A percentile compares a stretch with the other conserved stretches of the same genome.
Evolutionary conservation across 1,140 invertebrate species (phyloP).

Genomic region (Drosophila sproati): DNA sequence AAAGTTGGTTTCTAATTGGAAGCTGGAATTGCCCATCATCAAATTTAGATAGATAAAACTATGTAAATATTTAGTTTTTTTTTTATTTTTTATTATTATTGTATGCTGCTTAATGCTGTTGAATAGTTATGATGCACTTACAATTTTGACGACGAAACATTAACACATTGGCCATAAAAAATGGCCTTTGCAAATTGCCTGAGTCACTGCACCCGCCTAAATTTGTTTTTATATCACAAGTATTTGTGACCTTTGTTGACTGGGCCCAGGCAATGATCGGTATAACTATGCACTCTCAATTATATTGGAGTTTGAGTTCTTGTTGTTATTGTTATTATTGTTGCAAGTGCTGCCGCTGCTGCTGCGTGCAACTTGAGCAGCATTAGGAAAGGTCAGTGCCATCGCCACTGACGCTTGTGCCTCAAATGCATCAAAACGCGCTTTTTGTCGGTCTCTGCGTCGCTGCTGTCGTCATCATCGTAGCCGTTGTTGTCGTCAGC

Average conservation of each 20-base stretch:
- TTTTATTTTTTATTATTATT: background rate
- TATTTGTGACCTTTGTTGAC: conserved; percentile 35
- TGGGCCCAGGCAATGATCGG: conserved; percentile 17
- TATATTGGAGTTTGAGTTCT: conserved; percentile 19
- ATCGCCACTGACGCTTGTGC: conserved; percentile 60
- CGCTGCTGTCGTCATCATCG: conserved; percentile 19
- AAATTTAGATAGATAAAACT: conserved; percentile 27
- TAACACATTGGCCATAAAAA: conserved; percentile 1
- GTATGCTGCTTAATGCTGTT: background rate
- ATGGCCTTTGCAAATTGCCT: conserved; percentile 12
- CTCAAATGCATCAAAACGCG: conserved; percentile 81
- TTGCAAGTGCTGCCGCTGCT: conserved; percentile 18
- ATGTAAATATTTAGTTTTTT: conserved; percentile 28
- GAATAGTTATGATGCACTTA: conserved; percentile 5
- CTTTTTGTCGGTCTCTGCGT: conserved; percentile 67
- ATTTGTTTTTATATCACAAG: conserved; percentile 16
- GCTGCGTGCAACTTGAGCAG: conserved; percentile 71
- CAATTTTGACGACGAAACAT: conserved; percentile 11
- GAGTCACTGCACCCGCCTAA: conserved; percentile 25
- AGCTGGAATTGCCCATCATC: conserved; percentile 2
- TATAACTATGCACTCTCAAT: conserved; percentile 31
- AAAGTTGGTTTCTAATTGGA: conserved; percentile 5
- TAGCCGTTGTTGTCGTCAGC: conserved; percentile 28
- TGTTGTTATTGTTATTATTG: conserved; percentile 17
- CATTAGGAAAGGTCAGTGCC: conserved; percentile 82